Percentiles rank a stretch among this genome's conserved stretches.
Evolutionary conservation across 2,113 vertebrate genomes (phyloP).

Genomic region (Monopterus albus): DNA sequence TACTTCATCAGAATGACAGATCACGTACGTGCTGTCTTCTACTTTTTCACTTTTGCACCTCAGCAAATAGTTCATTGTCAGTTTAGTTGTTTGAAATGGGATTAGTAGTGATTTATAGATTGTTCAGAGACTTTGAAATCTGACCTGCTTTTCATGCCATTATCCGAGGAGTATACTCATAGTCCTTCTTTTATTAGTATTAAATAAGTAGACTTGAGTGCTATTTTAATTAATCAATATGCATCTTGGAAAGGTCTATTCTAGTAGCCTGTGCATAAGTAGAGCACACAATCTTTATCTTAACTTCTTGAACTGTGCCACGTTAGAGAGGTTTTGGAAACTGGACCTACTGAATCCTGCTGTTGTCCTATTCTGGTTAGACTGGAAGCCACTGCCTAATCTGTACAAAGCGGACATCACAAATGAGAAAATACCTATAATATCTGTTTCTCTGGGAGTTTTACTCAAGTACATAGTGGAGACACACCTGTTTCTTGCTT

Average conservation of each 20-base stretch:
- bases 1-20: neutral
- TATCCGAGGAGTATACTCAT: constrained; percentile 7
- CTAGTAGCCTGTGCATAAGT: neutral
- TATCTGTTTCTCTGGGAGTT: neutral
- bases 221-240: constrained; percentile 22
- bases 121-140: constrained; percentile 16
- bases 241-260: neutral
- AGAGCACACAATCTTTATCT: neutral
- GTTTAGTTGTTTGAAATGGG: constrained; percentile 28
- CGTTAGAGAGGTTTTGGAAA: constrained; percentile 18
- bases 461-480: neutral
- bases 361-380: neutral
- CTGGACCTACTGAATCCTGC: neutral
- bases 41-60: neutral
- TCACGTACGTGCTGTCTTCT: neutral
- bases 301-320: constrained; percentile 5
- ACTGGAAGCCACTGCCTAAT: neutral
- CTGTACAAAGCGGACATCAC: neutral
- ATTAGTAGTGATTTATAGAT: constrained; percentile 10
- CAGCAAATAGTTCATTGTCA: too few species aligned
- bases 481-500: neutral
- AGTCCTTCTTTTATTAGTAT: too few species aligned
- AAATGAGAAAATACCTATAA: neutral
- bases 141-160: neutral
- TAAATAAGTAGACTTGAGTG: too few species aligned